Evolutionary conservation across 92 coral and sea anemone genomes (phyloP).

Genomic region (Anthopleura xanthogrammica): DNA sequence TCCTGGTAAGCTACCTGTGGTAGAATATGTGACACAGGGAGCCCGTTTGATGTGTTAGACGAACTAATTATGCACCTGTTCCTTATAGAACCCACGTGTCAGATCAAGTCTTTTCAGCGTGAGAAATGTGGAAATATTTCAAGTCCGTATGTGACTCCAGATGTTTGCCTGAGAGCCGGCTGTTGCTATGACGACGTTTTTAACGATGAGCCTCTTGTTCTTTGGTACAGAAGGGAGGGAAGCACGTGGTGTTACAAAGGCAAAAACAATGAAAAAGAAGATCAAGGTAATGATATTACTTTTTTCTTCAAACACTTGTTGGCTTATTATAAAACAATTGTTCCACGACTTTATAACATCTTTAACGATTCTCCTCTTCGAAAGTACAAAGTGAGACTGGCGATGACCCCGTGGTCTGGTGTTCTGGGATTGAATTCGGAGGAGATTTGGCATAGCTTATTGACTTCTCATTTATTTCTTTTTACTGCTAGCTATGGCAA

Average conservation of each 20-base stretch:
- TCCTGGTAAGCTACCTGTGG: neutral
- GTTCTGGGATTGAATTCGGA: no score
- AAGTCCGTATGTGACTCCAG: constrained; percentile 49
- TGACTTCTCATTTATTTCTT: no score
- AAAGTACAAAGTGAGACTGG: no score
- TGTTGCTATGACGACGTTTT: constrained; percentile 69
- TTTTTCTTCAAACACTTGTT: neutral
- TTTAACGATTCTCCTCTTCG: no score
- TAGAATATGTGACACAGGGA: neutral
- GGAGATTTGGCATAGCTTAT: no score
- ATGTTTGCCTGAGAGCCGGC: constrained; percentile 25
- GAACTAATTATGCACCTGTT: neutral
- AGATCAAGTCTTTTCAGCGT: constrained; percentile 21
- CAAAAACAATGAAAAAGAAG: neutral
- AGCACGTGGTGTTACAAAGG: constrained; percentile 42
- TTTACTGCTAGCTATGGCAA: no score
- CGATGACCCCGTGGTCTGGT: no score
- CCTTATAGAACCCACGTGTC: constrained; percentile 32
- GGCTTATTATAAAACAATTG: neutral
- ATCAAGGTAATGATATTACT: neutral
- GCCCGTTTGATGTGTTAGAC: neutral
- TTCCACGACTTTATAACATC: no score
- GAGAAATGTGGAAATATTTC: constrained; percentile 32
- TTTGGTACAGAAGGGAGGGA: constrained; percentile 20
- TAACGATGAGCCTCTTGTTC: constrained; percentile 35